Percentiles rank a stretch among this genome's conserved stretches.
Conservation (phyloP, 2,888 invertebrate species). For the Nowickia ferox region DNA sequence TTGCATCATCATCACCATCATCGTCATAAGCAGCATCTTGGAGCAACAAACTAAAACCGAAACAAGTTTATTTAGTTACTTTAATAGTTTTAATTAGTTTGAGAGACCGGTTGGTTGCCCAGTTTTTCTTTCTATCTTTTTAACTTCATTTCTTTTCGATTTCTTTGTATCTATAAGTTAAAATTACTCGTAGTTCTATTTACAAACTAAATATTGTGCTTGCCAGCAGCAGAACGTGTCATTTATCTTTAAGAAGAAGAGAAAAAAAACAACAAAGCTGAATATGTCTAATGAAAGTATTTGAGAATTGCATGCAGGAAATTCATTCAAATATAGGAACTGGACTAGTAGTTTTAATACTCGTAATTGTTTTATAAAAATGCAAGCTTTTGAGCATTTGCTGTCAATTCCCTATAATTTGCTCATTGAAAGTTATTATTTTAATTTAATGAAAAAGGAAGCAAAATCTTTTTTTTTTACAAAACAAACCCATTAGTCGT, state of each 20-base stretch:
- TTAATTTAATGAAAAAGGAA: conserved; percentile 21
- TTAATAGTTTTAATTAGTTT: conserved; percentile 65
- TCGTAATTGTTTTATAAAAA: conserved; percentile 17
- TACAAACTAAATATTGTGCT: background rate
- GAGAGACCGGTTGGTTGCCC: conserved; percentile 62
- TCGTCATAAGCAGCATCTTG: conserved; percentile 63
- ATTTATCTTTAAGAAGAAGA: background rate
- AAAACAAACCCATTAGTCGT: background rate
- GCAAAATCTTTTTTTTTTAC: background rate
- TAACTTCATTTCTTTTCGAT: conserved; percentile 42
- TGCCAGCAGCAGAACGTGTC: conserved; percentile 30
- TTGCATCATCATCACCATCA: conserved; percentile 3
- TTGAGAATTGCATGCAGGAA: conserved; percentile 41
- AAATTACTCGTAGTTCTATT: conserved; percentile 41
- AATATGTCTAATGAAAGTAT: conserved; percentile 42
- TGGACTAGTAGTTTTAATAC: conserved; percentile 19
- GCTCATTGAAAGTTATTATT: conserved; percentile 30
- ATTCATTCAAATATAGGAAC: conserved; percentile 54
- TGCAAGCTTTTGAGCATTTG: conserved; percentile 18
- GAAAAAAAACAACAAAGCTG: background rate
- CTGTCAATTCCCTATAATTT: conserved; percentile 37
- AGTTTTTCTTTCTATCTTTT: background rate
- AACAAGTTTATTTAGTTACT: conserved; percentile 54
- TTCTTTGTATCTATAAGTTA: conserved; percentile 18
- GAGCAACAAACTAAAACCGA: conserved; percentile 46